A percentile compares a stretch with the other conserved stretches of the same genome.
Conservation (phyloP, 92 coral and sea anemone species). For the Desmophyllum pertusum region DNA sequence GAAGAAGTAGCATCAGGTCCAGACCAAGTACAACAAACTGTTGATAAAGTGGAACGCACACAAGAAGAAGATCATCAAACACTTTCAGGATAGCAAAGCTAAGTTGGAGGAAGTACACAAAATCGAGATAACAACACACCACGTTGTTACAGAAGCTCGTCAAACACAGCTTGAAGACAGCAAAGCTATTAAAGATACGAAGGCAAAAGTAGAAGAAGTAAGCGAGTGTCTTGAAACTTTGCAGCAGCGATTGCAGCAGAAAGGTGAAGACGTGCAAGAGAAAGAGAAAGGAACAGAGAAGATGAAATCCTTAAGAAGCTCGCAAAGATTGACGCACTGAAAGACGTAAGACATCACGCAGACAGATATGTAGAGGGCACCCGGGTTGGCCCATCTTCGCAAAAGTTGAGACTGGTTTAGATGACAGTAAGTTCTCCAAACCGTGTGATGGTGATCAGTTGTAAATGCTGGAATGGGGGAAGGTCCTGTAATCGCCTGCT, state of each 20-base stretch:
- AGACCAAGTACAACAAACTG: too few relatives aligned
- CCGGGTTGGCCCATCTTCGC: slow-evolving; percentile 39
- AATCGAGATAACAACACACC: too few relatives aligned
- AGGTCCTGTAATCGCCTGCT: slow-evolving; percentile 64
- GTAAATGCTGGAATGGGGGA: slow-evolving; percentile 65
- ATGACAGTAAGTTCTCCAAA: slow-evolving; percentile 31
- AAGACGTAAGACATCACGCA: slow-evolving; percentile 9
- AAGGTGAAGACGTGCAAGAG: too few relatives aligned
- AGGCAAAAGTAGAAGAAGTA: too few relatives aligned
- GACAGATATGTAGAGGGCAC: slow-evolving; percentile 40
- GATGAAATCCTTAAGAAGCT: slow-evolving; percentile 42
- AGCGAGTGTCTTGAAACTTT: not conserved
- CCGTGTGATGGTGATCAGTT: slow-evolving; percentile 49
- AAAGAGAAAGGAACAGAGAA: not conserved
- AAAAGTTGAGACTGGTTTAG: slow-evolving; percentile 27
- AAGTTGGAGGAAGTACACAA: too few relatives aligned
- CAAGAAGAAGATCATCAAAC: too few relatives aligned
- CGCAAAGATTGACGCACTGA: slow-evolving; percentile 47
- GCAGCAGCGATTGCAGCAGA: not conserved
- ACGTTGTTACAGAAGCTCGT: too few relatives aligned
- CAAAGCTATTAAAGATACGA: too few relatives aligned
- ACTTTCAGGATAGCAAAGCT: too few relatives aligned
- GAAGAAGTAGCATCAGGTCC: too few relatives aligned
- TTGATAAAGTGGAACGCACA: too few relatives aligned
- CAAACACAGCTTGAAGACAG: too few relatives aligned